Evolutionary conservation across 1,140 invertebrate species (phyloP).

Genomic region (Drosophila tsacasi): DNA sequence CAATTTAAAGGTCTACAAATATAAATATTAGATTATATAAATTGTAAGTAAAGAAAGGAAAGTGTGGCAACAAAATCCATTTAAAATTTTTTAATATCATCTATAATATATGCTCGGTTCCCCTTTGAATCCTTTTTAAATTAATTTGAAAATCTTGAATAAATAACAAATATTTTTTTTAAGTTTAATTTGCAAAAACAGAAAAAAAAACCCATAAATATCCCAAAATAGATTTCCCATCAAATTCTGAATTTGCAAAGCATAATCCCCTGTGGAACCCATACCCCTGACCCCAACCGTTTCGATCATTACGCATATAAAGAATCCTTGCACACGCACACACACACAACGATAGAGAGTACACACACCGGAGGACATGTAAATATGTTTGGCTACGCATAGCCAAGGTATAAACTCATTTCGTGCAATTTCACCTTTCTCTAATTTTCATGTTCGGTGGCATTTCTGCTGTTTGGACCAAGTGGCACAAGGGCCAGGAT

Average conservation of each 20-base stretch:
- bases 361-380: slow-evolving; percentile 54
- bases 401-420: slow-evolving; percentile 62
- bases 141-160: too few relatives aligned
- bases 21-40: background rate
- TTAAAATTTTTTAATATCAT: too few relatives aligned
- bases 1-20: background rate
- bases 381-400: slow-evolving; percentile 61
- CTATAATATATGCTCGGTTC: too few relatives aligned
- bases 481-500: background rate
- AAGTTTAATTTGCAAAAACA: background rate
- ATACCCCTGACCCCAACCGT: slow-evolving; percentile 25
- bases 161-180: too few relatives aligned
- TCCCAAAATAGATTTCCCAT: too few relatives aligned
- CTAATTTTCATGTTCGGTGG: slow-evolving; percentile 74
- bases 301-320: slow-evolving; percentile 53
- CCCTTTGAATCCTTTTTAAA: too few relatives aligned
- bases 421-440: slow-evolving; percentile 74
- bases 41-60: background rate
- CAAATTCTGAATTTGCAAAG: too few relatives aligned
- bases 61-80: background rate
- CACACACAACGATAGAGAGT: slow-evolving; percentile 1
- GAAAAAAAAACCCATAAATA: background rate
- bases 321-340: slow-evolving; percentile 38
- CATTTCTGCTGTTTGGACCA: slow-evolving; percentile 16
- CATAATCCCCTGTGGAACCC: background rate